Evolutionary conservation across 2,797 vertebrate genomes (phyloP), one percentile per base, ranked within the genome.

Genomic region (Epinephelus coioides): DNA sequence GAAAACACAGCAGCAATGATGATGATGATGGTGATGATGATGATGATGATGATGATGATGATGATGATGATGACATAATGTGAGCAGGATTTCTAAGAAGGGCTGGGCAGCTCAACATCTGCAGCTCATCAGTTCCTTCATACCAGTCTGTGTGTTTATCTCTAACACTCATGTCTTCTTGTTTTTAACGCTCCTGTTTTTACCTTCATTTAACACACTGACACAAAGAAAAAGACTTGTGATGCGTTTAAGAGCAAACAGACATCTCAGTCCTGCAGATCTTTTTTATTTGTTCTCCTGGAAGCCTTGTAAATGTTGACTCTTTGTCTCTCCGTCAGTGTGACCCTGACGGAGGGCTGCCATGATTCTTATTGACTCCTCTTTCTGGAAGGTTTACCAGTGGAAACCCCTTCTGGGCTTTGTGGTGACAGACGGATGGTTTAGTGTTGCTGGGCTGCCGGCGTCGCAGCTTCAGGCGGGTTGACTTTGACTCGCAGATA

Each of bases 361-460:
- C 34, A 34, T 34, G 62, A 56, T 83, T 85, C 67, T 68, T 11
- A 19, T 55, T 11, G 59, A 53, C 65, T 65, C 56, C 4, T 47
- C 69, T 67, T 71, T 72, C 15, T 62, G 56, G 59, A 75, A 25
- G 7, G 64, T 79, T 64, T 43, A 69, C 44, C 43, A 27, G 60
- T 34, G 59, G 43, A 54, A 78, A 79, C 40, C 46, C 54, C n/a
- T 38, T 27, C 50, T 38, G 60, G 40, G 80, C 43, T 79, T 73
- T 63, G 72, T 21, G 78, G 76, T 67, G 84, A 72, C 87, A 87
- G 77, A 87, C 55, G 19, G 74, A 84, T 88, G 74, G 68, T 17
- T 86, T 69, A 57, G 65, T 65, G 91, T 92, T 93, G 88, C 90
- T 71, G 17, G 79, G 87, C 55, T 80, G 78, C 76, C 0, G 15